Base-by-base conservation (phyloP, 2,888 invertebrate species). In the Parnassius apollo region DNA sequence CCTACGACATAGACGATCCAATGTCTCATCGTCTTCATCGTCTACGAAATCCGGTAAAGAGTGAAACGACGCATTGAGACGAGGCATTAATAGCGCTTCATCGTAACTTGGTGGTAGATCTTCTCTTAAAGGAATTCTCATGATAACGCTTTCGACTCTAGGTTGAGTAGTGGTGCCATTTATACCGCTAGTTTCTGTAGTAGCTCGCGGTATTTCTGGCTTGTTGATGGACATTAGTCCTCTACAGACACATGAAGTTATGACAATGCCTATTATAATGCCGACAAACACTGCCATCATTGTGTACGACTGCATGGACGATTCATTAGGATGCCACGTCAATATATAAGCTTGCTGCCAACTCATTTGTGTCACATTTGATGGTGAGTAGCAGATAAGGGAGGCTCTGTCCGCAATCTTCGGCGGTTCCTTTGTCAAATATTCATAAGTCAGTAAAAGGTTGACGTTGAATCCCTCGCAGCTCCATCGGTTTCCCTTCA, bases 401-500 rank as follows among this genome's bases (percentile, higher is more conserved):
- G 92, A 85, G 9, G 80, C 80, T 10, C 66, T 77, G 50, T 88
- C 87, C 11, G 71, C 75, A 2, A 91, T 88, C 71, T 92, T 94
- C 0, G 91, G 73, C 1, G 94, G 93, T 8, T 90, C 87, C 42
- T 88, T 86, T 0, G 93, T 93, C 53, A 96, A 76, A 81, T 87
- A 95, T 48, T 93, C 91, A 68, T 93, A 95, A 53, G 94, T 93
- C 1, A 93, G 81, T 49, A 93, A 83, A 56, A 96, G 91, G 55
- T 93, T 91, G 0, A 83, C 74, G 61, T 91, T 89, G 49, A 91
- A 86, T 68, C 96, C 96, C 64, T 95, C 94, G 75, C 96, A 96
- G 68, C 93, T 92, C 96, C 96, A 96, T 1, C 95, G 94, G 86
- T 96, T 96, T 70, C 96, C 95, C 49, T 93, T 93, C 70, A 96